Evolutionary conservation across 2,113 vertebrate genomes (phyloP).

Genomic region (Cyprinodon tularosa): DNA sequence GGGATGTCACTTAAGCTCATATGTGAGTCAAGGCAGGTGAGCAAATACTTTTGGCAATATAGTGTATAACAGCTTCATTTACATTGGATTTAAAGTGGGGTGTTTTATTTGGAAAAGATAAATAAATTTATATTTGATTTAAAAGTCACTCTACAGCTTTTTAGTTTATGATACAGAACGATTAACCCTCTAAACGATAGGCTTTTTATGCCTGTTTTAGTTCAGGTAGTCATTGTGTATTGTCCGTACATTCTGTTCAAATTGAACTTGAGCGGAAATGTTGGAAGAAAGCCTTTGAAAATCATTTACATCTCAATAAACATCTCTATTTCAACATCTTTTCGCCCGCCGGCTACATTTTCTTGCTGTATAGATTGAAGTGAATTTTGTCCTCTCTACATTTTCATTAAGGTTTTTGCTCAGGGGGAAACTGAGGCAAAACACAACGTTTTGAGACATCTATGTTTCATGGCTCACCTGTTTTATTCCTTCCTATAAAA

Average conservation of each 20-base stretch:
- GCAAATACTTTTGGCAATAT: no score
- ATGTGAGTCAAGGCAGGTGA: no score
- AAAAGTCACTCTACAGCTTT: background rate
- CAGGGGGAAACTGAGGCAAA: background rate
- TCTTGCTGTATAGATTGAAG: background rate
- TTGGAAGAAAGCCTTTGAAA: background rate
- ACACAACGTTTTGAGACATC: background rate
- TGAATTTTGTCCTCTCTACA: background rate
- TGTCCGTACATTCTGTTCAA: background rate
- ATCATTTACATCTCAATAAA: background rate
- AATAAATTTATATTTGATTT: slow-evolving; percentile 1
- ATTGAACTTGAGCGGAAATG: background rate
- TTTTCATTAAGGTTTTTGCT: background rate
- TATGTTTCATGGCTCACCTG: background rate
- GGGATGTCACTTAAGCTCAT: no score
- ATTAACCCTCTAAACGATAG: background rate
- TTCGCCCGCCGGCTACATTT: background rate
- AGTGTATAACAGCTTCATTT: background rate
- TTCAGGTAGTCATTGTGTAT: background rate
- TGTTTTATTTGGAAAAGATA: background rate
- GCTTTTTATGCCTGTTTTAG: background rate
- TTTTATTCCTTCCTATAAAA: background rate
- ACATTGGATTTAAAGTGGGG: background rate
- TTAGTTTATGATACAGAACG: background rate
- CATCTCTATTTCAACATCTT: background rate